Evolutionary conservation across 2,888 invertebrate species (phyloP).

Genomic region (Aproaerema taeniolella): DNA sequence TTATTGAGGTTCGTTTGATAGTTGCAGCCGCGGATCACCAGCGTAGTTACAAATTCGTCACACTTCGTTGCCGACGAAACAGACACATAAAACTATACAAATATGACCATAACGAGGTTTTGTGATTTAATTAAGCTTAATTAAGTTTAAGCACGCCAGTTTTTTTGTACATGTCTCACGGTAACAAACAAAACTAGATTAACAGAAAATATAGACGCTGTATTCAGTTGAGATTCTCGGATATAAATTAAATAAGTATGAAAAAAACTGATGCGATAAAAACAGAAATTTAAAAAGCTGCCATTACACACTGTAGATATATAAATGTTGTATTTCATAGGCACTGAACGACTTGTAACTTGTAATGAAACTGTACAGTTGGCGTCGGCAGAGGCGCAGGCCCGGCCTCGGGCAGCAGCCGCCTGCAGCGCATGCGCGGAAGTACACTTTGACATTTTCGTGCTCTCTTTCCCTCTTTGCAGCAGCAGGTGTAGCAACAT

Average conservation of each 20-base stretch:
- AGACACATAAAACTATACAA: constrained; percentile 31
- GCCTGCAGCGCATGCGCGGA: constrained; percentile 38
- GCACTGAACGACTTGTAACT: too few species aligned
- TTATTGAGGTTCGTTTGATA: background rate
- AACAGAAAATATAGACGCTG: constrained; percentile 16
- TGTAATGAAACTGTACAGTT: too few species aligned
- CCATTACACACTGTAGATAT: background rate
- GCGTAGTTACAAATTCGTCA: constrained; percentile 14
- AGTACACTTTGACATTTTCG: constrained; percentile 60
- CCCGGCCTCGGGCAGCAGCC: constrained; percentile 22
- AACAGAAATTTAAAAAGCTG: too few species aligned
- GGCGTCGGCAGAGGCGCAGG: background rate
- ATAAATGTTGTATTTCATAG: too few species aligned
- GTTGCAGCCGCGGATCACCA: background rate
- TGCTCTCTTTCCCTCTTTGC: constrained; percentile 23
- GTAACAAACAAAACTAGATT: constrained; percentile 41
- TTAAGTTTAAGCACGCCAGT: constrained; percentile 46
- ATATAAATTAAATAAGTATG: too few species aligned
- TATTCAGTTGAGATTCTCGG: too few species aligned
- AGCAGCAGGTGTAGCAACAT: constrained; percentile 58
- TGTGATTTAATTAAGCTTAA: constrained; percentile 64
- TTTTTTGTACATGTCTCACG: constrained; percentile 46
- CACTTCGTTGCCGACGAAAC: constrained; percentile 20
- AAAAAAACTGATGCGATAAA: too few species aligned
- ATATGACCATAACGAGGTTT: constrained; percentile 36